Conservation (phyloP, 2,888 invertebrate species). For the Platycheirus rosarum region DNA sequence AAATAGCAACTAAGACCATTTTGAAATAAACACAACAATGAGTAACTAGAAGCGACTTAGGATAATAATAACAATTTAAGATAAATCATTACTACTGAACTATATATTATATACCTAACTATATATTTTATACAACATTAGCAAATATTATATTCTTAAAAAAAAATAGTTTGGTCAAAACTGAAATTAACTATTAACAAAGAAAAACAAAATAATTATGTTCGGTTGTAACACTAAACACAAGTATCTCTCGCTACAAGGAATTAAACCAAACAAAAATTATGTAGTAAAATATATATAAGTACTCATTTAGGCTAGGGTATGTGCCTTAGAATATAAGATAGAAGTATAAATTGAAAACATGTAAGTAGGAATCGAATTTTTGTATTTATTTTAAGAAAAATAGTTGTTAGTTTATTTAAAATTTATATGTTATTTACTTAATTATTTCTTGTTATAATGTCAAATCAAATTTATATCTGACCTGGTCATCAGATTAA, state of each 20-base stretch:
- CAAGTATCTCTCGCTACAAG: constrained; percentile 42
- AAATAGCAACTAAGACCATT: constrained; percentile 14
- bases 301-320: constrained; percentile 34
- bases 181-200: neutral
- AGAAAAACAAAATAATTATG: constrained; percentile 1
- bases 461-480: too few relatives aligned
- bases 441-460: neutral
- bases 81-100: constrained; percentile 37
- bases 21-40: neutral
- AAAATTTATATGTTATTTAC: constrained; percentile 2
- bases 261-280: constrained; percentile 15
- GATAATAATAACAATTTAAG: constrained; percentile 57
- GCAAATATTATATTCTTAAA: constrained; percentile 35
- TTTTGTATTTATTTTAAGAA: neutral
- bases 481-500: too few relatives aligned
- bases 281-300: neutral
- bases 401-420: neutral
- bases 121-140: constrained; percentile 42
- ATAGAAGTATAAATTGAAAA: constrained; percentile 2
- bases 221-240: constrained; percentile 36
- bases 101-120: constrained; percentile 28
- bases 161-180: constrained; percentile 32
- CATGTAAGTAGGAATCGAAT: neutral
- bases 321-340: constrained; percentile 66
- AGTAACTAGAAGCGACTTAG: constrained; percentile 59